These are phyloP conservation scores for Epinephelus moara DNA, from an alignment of 2,113 vertebrate species.

Conservation along the genomic window DNA sequence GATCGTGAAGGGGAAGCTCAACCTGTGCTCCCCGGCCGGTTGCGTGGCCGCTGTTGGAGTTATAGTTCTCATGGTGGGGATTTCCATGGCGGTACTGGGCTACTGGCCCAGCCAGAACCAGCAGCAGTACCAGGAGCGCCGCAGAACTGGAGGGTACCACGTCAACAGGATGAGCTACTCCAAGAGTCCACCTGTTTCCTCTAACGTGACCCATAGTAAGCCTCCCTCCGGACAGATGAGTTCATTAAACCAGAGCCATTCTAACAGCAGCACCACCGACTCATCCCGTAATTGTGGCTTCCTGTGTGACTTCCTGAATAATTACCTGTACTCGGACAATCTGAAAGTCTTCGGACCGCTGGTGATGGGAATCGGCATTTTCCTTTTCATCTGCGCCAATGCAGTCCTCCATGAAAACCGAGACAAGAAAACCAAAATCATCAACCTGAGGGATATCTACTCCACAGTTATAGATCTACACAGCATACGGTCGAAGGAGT, in stretches of 20 bases:
- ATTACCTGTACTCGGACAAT: constrained; percentile 96
- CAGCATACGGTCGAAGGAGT: constrained; percentile 91
- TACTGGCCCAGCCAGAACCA: constrained; percentile 93
- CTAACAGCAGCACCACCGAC: constrained; percentile 56
- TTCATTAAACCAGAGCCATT: constrained; percentile 64
- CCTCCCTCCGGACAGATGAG: constrained; percentile 12
- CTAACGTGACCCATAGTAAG: constrained; percentile 64
- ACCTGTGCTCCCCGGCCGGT: constrained; percentile 94
- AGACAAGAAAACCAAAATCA: constrained; percentile 98
- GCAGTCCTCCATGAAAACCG: constrained; percentile 97
- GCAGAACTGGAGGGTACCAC: constrained; percentile 63
- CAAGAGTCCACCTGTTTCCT: constrained; percentile 52
- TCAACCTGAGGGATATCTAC: constrained; percentile 97
- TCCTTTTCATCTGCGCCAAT: constrained; percentile 99
- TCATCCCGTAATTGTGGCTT: constrained; percentile 81
- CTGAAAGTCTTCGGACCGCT: constrained; percentile 97
- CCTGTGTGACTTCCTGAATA: constrained; percentile 89
- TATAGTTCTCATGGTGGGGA: constrained; percentile 91
- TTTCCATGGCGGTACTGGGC: constrained; percentile 94
- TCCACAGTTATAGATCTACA: constrained; percentile 98
- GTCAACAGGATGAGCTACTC: constrained; percentile 67
- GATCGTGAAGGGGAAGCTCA: constrained; percentile 97
- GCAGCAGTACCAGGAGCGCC: constrained; percentile 80
- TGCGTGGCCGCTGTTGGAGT: constrained; percentile 92
- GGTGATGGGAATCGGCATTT: constrained; percentile 99